Evolutionary conservation across 1,140 invertebrate species (phyloP), one percentile per base, ranked within the genome.

Genomic region (Zaprionus vittiger): DNA sequence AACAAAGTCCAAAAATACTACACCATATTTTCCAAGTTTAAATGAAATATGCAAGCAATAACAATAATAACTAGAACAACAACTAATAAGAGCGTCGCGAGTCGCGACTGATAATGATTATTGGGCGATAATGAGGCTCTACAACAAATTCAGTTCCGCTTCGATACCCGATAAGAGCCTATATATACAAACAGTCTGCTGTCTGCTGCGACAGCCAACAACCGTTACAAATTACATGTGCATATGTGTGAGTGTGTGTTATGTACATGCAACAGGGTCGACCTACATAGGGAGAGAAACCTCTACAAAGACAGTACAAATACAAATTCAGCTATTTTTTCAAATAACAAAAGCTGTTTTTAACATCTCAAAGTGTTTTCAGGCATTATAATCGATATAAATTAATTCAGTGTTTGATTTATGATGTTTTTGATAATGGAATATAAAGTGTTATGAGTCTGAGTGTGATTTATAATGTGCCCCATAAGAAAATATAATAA

Each of bases 141-240:
- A 65, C 54, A 69, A 38, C 34, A 26, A 44, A 72, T 72, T 76
- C 54, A 76, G 73, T 76, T 76, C 73, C 73, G 73, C 61, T 65
- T 72, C 61, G 61, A 55, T 72, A 47, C 38, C 37, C 41, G 73
- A 72, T 76, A 76, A 61, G 54, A 22, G 54, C 28, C 54, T 34
- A 26, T 49, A 26, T 28, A 6, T 34, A 34, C 14, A 22, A 15
- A 24, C 20, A n/a, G 47, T 63, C 9, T 28, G 4, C n/a, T 22
- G 61, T 34, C 17, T 64, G 31, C 63, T 34, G 28, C 20, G 12
- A 9, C 54, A 24, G 49, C 9, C 47, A 65, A 52, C 26, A 14
- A 28, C 22, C n/a, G 62, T 57, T 73, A 57, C 70, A 59, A 49
- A 17, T 24, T 34, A n/a, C 15, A 24, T 24, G 47, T 24, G 22